Base-by-base conservation (phyloP, 2,888 invertebrate species). In the Oxyscelio sp. region DNA sequence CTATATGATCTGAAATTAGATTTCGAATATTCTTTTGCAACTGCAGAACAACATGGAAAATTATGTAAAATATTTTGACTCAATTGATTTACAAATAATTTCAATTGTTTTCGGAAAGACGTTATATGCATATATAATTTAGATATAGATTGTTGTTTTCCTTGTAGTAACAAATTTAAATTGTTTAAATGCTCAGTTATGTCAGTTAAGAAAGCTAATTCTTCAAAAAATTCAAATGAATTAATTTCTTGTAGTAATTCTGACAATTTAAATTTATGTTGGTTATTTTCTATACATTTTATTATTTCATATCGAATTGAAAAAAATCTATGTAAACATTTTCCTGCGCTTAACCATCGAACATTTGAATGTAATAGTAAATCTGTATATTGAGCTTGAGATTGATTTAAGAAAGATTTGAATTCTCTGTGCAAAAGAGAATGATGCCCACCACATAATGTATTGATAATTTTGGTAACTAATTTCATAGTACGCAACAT, bases 141-240 rank as follows among this genome's bases (percentile, higher is more conserved):
- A 8, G 24, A 11, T 13, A 61, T 38, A 9, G 15, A 22, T 38
- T 59, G 9, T 19, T 15, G 1, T 21, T 70, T 70, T 17, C 68
- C 68, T 27, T 68, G 68, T 2, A 68, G 54, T 27, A 24, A 17
- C 43, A 54, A 54, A 27, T 68, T 54, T 40, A 68, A 68, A 4
- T 54, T 38, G 52, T 54, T 68, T 19, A 68, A 27, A 43, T 27
- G n/a, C 11, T 2, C 0, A 56, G n/a, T n/a, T n/a, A n/a, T n/a
- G n/a, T n/a, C n/a, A n/a, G n/a, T n/a, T n/a, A n/a, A n/a, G n/a
- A n/a, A 56, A 13, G 56, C 56, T 56, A 56, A 56, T 34, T 56
- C 56, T 11, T 3, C 56, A 8, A 56, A 56, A 56, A 56, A 56
- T 6, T 56, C 34, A 40, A 4, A n/a, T 8, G 13, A 13, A 3